These are phyloP conservation scores for Gambusia holbrooki DNA, from an alignment of 2,113 vertebrate genomes.

Conservation along the genomic window DNA sequence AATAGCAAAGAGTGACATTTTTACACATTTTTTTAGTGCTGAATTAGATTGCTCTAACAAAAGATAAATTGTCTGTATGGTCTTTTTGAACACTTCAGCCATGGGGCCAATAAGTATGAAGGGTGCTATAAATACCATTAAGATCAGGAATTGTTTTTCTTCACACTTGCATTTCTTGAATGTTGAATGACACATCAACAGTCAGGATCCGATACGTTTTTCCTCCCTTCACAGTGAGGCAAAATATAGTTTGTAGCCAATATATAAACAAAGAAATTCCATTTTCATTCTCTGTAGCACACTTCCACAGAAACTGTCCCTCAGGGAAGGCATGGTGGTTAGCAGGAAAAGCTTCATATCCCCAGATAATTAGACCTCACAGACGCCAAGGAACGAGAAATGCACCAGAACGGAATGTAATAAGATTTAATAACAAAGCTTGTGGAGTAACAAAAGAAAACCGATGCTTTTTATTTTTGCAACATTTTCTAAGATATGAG, in stretches of 20 bases:
- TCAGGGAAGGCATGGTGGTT: background rate
- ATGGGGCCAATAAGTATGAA: background rate
- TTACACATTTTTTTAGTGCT: background rate
- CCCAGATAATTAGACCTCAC: constrained; percentile 15
- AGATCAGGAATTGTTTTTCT: too few species aligned
- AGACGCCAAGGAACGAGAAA: background rate
- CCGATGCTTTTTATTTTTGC: background rate
- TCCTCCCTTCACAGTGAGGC: background rate
- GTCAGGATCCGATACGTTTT: background rate
- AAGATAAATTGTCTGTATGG: background rate
- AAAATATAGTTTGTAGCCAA: background rate
- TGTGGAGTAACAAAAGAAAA: constrained; percentile 5
- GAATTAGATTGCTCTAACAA: background rate
- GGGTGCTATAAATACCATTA: background rate
- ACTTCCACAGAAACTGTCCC: background rate
- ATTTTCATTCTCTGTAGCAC: background rate
- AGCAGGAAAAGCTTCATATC: constrained; percentile 17
- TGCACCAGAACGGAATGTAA: background rate
- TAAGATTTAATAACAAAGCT: constrained; percentile 11
- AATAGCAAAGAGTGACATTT: too few species aligned
- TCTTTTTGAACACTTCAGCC: background rate
- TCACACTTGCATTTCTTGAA: background rate
- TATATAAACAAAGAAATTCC: background rate
- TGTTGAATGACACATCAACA: background rate
- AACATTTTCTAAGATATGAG: background rate